A percentile compares a stretch with the other conserved stretches of the same genome.
Conservation (phyloP, 23 tunicate genomes). For the Halocynthia roretzi region DNA sequence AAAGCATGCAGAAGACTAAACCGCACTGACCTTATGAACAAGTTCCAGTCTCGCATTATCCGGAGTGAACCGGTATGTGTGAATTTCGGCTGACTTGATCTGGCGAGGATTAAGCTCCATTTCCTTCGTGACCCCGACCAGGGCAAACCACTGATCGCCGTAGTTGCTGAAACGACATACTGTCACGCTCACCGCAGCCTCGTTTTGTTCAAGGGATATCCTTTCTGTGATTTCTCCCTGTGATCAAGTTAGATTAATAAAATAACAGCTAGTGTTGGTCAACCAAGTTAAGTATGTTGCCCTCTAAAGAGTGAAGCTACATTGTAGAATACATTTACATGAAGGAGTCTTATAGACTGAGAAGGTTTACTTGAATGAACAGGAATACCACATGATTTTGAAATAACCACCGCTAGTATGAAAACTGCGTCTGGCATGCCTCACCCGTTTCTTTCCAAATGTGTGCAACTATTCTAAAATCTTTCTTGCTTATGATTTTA, state of each 20-base stretch:
- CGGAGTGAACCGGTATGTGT: constrained; percentile 64
- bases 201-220: constrained; percentile 66
- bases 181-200: constrained; percentile 75
- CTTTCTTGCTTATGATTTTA: too few species aligned
- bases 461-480: too few species aligned
- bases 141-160: constrained; percentile 52
- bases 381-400: too few species aligned
- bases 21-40: constrained; percentile 53
- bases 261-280: too few species aligned
- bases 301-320: too few species aligned
- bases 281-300: too few species aligned
- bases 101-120: constrained; percentile 80
- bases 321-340: too few species aligned
- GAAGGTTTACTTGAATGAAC: too few species aligned
- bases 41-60: constrained; percentile 62
- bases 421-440: too few species aligned
- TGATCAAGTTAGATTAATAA: not conserved
- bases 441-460: too few species aligned
- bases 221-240: constrained; percentile 73
- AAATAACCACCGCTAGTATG: too few species aligned
- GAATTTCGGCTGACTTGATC: constrained; percentile 78
- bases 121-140: constrained; percentile 82
- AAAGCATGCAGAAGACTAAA: not conserved
- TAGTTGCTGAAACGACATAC: constrained; percentile 56
- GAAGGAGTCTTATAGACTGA: too few species aligned